A percentile compares a stretch with the other conserved stretches of the same genome.
phyloP scores from a whole-genome alignment of 2,797 vertebrate genomes.

The Corythornis leucogaster region DNA sequence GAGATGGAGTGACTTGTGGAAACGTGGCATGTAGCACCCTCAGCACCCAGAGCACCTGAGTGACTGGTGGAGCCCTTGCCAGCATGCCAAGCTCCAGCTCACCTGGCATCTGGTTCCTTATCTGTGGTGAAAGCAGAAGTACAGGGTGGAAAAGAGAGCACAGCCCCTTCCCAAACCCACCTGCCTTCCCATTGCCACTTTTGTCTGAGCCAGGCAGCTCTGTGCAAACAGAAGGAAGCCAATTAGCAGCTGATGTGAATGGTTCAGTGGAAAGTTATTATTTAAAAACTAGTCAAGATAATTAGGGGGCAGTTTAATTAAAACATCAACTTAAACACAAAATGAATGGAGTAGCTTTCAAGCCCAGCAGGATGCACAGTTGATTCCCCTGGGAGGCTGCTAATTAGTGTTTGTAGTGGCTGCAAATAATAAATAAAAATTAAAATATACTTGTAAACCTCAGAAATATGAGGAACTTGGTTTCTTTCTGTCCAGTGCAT shows the following conservation, averaged over 20 bases:
- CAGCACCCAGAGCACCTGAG: neutral
- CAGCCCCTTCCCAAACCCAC: neutral
- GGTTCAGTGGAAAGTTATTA: conserved; percentile 5
- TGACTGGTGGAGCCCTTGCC: neutral
- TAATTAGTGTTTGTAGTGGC: conserved; percentile 40
- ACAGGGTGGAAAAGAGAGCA: fast-evolving
- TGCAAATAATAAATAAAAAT: conserved; percentile 47
- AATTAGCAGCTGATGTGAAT: conserved; percentile 3
- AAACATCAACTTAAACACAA: conserved; percentile 35
- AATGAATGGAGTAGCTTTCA: conserved; percentile 12
- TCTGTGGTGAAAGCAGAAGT: neutral
- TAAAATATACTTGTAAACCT: neutral
- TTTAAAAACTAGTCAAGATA: conserved; percentile 50
- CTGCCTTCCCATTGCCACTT: neutral
- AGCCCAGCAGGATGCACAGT: conserved; percentile 37
- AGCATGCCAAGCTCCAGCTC: neutral
- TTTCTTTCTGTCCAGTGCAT: neutral
- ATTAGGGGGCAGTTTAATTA: conserved; percentile 58
- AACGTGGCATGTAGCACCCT: neutral
- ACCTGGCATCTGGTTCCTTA: neutral
- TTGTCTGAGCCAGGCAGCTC: neutral
- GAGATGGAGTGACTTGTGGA: neutral
- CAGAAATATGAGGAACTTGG: neutral
- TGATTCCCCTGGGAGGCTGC: conserved; percentile 10
- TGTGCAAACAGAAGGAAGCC: neutral